Base-by-base conservation (phyloP, 2,888 invertebrate species). In the Ganaspis brasiliensis region DNA sequence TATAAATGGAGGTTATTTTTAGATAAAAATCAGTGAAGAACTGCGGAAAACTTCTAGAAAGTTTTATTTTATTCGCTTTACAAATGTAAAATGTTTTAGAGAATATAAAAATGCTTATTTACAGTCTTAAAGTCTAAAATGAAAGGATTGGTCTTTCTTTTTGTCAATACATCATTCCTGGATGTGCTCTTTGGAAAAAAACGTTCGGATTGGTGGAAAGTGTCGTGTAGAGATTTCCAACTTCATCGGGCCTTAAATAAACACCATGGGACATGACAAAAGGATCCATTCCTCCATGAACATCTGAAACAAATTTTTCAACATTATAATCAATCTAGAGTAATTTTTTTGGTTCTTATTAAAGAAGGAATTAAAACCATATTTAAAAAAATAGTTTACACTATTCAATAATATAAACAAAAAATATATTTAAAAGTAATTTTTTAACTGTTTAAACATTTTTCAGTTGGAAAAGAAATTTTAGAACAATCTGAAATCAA, bases 121-220 rank as follows among this genome's bases (percentile, higher is more conserved):
- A 40, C 12, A 26, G 10, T 12, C 37, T 63, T 70, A 45, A 26
- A 77, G 37, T 63, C 21, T 57, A 37, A 63, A 57, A 63, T 45
- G 6, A 14, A 37, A 57, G 40, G 73, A 14, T 6, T 19, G 2
- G 6, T 59, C 49, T 8, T 55, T 35, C n/a, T 63, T 19, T 19
- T 72, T 19, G 21, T 95, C 93, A 97, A 92, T 97, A 97, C 95
- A 97, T 97, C 96, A 97, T 97, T 92, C 97, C 97, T 84, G 96
- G 96, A 93, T 97, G 97, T 87, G 97, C 94, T 88, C 97, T 94
- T 92, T 97, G 97, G 92, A 97, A 97, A 92, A 96, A 97, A 83
- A 97, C 97, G 93, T 97, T 97, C 84, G 97, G 97, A 93, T 97
- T 97, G 92, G 95, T 96, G 92, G 97, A 97, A 92, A 97, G 93